phyloP scores from a whole-genome alignment of 2,888 invertebrate species.

The Hypsopygia costalis region DNA sequence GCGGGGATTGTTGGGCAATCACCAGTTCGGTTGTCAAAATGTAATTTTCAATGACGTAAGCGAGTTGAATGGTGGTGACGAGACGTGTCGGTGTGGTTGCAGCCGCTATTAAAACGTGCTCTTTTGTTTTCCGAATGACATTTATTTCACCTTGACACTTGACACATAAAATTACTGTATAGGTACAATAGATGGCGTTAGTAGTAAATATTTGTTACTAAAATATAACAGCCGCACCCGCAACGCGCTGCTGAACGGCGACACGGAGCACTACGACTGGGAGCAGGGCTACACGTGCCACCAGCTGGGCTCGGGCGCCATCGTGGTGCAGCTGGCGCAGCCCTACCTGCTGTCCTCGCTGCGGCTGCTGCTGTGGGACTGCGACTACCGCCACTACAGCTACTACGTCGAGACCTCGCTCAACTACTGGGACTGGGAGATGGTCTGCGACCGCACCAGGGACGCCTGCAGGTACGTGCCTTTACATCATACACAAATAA shows the following conservation, averaged over 20 bases:
- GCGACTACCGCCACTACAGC: conserved; percentile 95
- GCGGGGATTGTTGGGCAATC: too few species aligned
- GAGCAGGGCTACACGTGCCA: conserved; percentile 99
- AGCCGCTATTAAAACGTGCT: too few species aligned
- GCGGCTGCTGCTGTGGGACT: conserved; percentile 97
- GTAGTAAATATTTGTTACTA: too few species aligned
- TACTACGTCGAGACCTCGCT: conserved; percentile 97
- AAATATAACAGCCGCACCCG: conserved; percentile 92
- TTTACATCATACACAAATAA: background rate
- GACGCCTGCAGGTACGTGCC: conserved; percentile 86
- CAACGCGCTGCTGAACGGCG: conserved; percentile 97
- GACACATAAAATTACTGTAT: too few species aligned
- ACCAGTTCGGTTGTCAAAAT: too few species aligned
- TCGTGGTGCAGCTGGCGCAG: conserved; percentile 96
- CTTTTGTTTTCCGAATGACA: too few species aligned
- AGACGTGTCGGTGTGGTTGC: too few species aligned
- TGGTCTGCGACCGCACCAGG: conserved; percentile 92
- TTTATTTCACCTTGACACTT: too few species aligned
- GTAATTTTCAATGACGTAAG: too few species aligned
- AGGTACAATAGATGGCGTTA: too few species aligned
- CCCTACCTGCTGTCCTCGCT: conserved; percentile 96
- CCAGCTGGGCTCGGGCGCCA: conserved; percentile 96
- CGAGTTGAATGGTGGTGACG: too few species aligned
- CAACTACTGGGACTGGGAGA: conserved; percentile 95
- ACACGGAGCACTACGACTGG: conserved; percentile 98